Percentiles rank a stretch among this genome's conserved stretches.
Evolutionary conservation across 2,888 invertebrate species (phyloP).

Genomic region (Lysandra coridon): DNA sequence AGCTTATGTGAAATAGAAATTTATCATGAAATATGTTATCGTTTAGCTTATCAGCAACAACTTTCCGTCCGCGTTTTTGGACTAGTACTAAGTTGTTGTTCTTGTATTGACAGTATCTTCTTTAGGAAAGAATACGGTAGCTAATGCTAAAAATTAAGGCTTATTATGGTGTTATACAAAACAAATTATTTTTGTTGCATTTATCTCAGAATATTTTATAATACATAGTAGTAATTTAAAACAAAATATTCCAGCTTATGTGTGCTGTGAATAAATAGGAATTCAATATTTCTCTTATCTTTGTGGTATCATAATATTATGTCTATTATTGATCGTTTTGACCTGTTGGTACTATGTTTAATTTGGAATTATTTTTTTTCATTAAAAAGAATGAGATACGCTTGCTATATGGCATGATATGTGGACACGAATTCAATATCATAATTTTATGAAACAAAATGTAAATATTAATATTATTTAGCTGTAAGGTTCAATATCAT

Average conservation of each 20-base stretch:
- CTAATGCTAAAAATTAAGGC: neutral
- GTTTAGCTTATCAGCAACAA: neutral
- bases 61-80: neutral
- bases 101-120: neutral
- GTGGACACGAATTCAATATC: constrained; percentile 47
- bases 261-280: neutral
- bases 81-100: neutral
- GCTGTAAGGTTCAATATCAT: constrained; percentile 59
- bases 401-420: constrained; percentile 31
- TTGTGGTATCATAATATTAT: neutral
- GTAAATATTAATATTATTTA: constrained; percentile 66
- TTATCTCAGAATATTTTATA: neutral
- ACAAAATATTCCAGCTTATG: constrained; percentile 2
- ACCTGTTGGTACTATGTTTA: neutral
- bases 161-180: neutral
- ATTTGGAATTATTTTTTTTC: neutral
- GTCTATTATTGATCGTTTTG: neutral
- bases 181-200: constrained; percentile 12
- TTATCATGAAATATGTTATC: neutral
- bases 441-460: constrained; percentile 50
- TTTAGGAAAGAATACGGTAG: neutral
- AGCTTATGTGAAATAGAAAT: neutral
- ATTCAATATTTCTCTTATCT: neutral
- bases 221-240: neutral
- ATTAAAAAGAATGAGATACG: constrained; percentile 21